Evolutionary conservation across 2,113 vertebrate species (phyloP).

Genomic region (Neogale vison): DNA sequence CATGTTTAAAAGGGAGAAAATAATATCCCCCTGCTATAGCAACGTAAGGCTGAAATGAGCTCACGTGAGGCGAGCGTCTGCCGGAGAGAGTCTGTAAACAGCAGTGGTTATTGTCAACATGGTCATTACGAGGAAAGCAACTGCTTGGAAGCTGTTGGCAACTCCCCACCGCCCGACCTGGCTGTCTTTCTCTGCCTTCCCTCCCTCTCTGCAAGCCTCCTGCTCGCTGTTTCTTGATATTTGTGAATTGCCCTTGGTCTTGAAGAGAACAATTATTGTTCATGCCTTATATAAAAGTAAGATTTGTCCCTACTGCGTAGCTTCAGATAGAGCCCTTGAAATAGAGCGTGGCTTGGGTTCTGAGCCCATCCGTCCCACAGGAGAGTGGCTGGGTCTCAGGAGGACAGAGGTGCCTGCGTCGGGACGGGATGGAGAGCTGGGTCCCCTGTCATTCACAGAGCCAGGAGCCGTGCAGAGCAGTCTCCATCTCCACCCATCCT

Average conservation of each 20-base stretch:
- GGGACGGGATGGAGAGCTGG: not conserved
- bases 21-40: not conserved
- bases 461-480: not conserved
- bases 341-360: not conserved
- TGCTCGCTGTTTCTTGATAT: not conserved
- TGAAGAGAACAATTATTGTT: not conserved
- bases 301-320: not conserved
- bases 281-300: not conserved
- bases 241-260: not conserved
- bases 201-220: not conserved
- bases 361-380: not conserved
- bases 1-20: not conserved
- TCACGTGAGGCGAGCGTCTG: not conserved
- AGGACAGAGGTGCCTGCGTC: accelerated
- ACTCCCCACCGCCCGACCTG: not conserved
- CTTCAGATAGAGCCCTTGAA: not conserved
- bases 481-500: not conserved
- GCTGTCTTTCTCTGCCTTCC: not conserved
- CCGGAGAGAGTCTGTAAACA: not conserved
- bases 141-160: not conserved
- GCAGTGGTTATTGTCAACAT: not conserved
- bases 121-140: not conserved
- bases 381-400: not conserved
- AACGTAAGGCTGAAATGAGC: not conserved
- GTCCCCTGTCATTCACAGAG: not conserved